Evolutionary conservation across 2,113 vertebrate species (phyloP).

Genomic region (Brachyistius frenatus): DNA sequence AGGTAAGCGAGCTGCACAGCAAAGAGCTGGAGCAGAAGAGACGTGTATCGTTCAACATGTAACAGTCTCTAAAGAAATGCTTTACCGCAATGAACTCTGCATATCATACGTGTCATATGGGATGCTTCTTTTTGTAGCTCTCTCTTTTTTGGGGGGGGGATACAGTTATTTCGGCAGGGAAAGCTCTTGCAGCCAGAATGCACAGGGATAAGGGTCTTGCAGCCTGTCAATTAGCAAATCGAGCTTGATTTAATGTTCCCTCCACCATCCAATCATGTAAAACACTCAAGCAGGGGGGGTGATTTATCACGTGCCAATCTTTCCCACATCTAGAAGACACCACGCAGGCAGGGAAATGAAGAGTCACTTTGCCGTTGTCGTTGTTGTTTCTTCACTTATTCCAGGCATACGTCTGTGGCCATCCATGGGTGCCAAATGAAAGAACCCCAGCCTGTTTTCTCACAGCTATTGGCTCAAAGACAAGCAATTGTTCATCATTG

Average conservation of each 20-base stretch:
- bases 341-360: constrained; percentile 41
- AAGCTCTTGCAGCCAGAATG: constrained; percentile 40
- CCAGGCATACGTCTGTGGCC: constrained; percentile 21
- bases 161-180: constrained; percentile 19
- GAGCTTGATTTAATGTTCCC: constrained; percentile 69
- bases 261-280: constrained; percentile 69
- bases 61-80: constrained; percentile 4
- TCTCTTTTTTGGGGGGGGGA: not conserved
- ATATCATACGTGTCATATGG: not conserved
- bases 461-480: constrained; percentile 1
- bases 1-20: constrained; percentile 13
- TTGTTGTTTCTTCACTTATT: constrained; percentile 21
- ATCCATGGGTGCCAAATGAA: constrained; percentile 26
- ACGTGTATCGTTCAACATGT: not conserved
- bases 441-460: constrained; percentile 9
- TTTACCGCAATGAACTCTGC: not conserved
- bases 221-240: constrained; percentile 67
- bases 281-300: constrained; percentile 41
- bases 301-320: constrained; percentile 70
- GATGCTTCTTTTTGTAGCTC: not conserved
- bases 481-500: not conserved
- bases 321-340: constrained; percentile 46
- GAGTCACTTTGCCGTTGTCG: constrained; percentile 24
- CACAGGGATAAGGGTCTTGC: constrained; percentile 41
- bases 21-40: constrained; percentile 1